Conservation (phyloP, 2,888 invertebrate species). For the Caenorhabditis afra region DNA sequence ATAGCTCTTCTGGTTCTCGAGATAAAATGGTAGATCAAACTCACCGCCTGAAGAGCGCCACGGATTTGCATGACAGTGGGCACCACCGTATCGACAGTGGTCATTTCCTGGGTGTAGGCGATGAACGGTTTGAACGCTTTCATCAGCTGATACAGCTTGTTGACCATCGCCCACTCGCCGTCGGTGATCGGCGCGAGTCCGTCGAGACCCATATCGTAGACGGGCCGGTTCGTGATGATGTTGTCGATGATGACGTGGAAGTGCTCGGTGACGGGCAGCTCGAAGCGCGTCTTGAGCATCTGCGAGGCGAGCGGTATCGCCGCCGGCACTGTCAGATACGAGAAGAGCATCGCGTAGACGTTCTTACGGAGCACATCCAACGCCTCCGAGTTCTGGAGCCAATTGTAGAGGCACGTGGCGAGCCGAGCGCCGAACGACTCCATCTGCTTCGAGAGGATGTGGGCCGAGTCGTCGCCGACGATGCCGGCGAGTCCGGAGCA, state of each 20-base stretch:
- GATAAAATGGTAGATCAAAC: slow-evolving; percentile 4
- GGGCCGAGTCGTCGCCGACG: slow-evolving; percentile 17
- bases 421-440: slow-evolving; percentile 38
- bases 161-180: slow-evolving; percentile 39
- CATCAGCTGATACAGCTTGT: slow-evolving; percentile 43
- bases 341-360: slow-evolving; percentile 61
- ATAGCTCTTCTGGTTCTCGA: background rate
- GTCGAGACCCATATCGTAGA: slow-evolving; percentile 38
- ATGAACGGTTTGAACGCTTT: slow-evolving; percentile 49
- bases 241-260: slow-evolving; percentile 67
- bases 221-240: slow-evolving; percentile 22
- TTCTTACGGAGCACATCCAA: slow-evolving; percentile 52
- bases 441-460: slow-evolving; percentile 38
- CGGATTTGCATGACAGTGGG: slow-evolving; percentile 74
- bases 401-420: slow-evolving; percentile 11
- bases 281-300: slow-evolving; percentile 52
- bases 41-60: slow-evolving; percentile 69
- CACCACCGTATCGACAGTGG: slow-evolving; percentile 75
- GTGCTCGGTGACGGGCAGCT: slow-evolving; percentile 69
- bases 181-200: slow-evolving; percentile 39
- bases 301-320: slow-evolving; percentile 37
- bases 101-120: slow-evolving; percentile 49
- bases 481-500: slow-evolving; percentile 46
- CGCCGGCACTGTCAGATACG: slow-evolving; percentile 58
- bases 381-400: slow-evolving; percentile 33